A percentile compares a stretch with the other conserved stretches of the same genome.
These are phyloP conservation scores for Acropora yongei DNA, from an alignment of 64 coral and sea anemone species.

Conservation along the genomic window DNA sequence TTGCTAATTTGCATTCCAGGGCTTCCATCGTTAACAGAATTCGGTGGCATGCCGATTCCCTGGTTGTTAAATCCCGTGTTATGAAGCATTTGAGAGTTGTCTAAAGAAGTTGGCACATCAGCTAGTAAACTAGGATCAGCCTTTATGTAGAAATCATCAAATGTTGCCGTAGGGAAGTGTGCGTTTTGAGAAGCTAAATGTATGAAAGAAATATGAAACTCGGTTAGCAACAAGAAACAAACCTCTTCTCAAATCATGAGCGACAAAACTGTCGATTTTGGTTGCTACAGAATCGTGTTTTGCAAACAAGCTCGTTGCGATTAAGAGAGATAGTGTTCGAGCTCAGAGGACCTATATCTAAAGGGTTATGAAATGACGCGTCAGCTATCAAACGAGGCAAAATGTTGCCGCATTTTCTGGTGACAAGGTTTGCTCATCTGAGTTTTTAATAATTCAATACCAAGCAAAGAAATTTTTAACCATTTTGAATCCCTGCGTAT, in stretches of 20 bases:
- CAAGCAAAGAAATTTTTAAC: too few species aligned
- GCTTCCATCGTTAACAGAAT: conserved; percentile 27
- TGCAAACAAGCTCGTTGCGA: conserved; percentile 39
- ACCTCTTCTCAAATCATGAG: background rate
- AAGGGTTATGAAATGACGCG: background rate
- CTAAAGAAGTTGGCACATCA: background rate
- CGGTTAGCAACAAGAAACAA: conserved; percentile 21
- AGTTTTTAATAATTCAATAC: too few species aligned
- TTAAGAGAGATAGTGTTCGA: conserved; percentile 9
- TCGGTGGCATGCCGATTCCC: conserved; percentile 17
- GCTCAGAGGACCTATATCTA: background rate
- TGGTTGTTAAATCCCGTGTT: conserved; percentile 35
- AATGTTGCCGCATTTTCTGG: conserved; percentile 1
- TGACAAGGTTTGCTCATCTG: background rate
- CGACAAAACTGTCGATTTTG: background rate
- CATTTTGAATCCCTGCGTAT: too few species aligned
- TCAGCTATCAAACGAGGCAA: background rate
- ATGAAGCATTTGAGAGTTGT: conserved; percentile 53
- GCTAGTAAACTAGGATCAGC: conserved; percentile 15
- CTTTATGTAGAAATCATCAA: conserved; percentile 59
- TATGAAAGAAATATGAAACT: conserved; percentile 21
- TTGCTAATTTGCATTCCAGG: conserved; percentile 35
- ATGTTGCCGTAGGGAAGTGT: conserved; percentile 11
- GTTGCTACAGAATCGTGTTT: background rate
- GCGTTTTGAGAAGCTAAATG: conserved; percentile 29